Conservation (phyloP, 2,888 invertebrate genomes). For the Lasioglossum calceatum region DNA sequence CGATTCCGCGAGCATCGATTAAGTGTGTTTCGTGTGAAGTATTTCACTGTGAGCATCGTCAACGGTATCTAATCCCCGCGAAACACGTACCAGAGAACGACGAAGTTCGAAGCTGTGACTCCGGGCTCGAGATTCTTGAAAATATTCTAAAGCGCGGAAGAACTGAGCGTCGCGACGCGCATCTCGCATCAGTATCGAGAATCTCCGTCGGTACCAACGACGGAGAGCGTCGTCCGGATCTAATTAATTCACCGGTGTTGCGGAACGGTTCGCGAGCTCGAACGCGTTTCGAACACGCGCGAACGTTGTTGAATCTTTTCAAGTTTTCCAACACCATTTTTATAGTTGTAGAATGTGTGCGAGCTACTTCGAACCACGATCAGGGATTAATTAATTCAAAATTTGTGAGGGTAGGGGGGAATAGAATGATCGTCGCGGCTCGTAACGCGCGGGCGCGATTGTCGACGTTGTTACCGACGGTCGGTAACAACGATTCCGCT, state of each 20-base stretch:
- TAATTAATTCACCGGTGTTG: neutral
- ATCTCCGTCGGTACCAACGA: neutral
- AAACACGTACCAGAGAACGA: no score
- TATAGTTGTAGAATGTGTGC: neutral
- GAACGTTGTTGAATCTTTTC: conserved; percentile 10
- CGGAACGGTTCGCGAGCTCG: conserved; percentile 4
- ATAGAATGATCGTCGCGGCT: neutral
- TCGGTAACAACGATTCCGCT: neutral
- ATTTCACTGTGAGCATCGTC: conserved; percentile 36
- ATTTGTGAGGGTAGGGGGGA: neutral
- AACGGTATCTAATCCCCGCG: neutral
- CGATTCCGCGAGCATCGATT: conserved; percentile 50
- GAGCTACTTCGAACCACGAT: conserved; percentile 10
- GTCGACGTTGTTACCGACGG: neutral
- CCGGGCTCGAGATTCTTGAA: neutral
- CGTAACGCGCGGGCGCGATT: neutral
- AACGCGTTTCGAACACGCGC: neutral
- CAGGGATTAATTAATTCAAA: neutral
- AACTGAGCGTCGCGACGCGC: neutral
- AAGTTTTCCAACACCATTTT: neutral
- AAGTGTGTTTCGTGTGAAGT: conserved; percentile 55
- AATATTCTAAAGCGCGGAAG: neutral
- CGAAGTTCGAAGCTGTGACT: neutral
- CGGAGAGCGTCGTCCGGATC: neutral
- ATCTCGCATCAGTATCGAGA: neutral